Conservation (phyloP, 1,140 invertebrate genomes). For the Zaprionus tsacasi region DNA sequence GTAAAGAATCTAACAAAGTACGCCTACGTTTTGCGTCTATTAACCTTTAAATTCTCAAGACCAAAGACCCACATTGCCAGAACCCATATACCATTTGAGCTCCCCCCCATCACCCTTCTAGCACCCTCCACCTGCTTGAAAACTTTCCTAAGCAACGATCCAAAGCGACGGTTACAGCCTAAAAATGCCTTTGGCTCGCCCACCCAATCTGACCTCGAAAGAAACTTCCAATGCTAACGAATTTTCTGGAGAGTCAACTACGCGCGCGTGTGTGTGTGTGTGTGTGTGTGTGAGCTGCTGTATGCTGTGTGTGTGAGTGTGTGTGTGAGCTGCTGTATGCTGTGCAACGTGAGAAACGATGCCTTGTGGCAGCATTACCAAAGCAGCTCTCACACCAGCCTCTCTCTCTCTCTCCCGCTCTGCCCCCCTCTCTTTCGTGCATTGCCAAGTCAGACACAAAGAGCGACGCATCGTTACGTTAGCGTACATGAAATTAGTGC, state of each 20-base stretch:
- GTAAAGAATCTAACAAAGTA: no score
- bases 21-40: no score
- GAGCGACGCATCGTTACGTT: conserved; percentile 39
- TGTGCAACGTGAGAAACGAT: conserved; percentile 69
- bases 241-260: conserved; percentile 1
- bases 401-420: background rate
- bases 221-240: conserved; percentile 5
- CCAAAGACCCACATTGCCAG: background rate
- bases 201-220: conserved; percentile 62
- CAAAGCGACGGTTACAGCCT: background rate
- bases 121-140: background rate
- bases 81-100: background rate
- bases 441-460: conserved; percentile 12
- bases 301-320: background rate
- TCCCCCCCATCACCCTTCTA: background rate
- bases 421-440: background rate
- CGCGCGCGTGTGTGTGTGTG: background rate
- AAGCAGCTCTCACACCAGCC: conserved; percentile 23
- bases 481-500: conserved; percentile 26
- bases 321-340: conserved; percentile 20
- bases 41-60: no score
- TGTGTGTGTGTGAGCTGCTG: conserved; percentile 1
- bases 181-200: conserved; percentile 22
- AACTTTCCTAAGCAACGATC: conserved; percentile 42
- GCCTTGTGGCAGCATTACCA: conserved; percentile 59